Percentiles rank a stretch among this genome's conserved stretches.
phyloP scores from a whole-genome alignment of 2,113 vertebrate genomes.

The Acrocephalus kingi region DNA sequence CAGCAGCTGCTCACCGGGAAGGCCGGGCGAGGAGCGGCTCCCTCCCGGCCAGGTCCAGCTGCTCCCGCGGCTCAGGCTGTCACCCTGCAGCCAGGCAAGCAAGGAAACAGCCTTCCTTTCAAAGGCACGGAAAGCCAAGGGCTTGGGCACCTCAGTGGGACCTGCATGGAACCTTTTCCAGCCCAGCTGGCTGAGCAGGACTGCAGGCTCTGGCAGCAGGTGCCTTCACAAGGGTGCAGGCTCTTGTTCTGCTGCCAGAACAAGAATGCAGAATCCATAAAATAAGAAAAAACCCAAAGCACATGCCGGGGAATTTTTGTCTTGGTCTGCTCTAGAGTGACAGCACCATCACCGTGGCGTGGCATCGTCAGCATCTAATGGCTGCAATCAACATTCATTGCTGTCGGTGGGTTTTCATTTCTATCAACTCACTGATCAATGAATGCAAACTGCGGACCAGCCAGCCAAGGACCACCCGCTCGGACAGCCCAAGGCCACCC shows the following conservation, averaged over 20 bases:
- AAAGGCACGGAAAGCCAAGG: background rate
- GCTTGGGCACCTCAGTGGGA: rapidly evolving
- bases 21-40: background rate
- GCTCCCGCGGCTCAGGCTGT: background rate
- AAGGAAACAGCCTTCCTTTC: rapidly evolving
- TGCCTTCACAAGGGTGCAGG: background rate
- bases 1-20: constrained; percentile 46
- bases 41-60: constrained; percentile 20
- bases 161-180: rapidly evolving
- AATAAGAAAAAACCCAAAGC: background rate
- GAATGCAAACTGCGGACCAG: constrained; percentile 99
- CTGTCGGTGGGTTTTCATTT: constrained; percentile 98
- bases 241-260: too few species aligned
- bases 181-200: background rate
- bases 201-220: background rate
- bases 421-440: constrained; percentile 96
- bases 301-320: background rate
- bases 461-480: background rate
- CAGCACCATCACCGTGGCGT: rapidly evolving
- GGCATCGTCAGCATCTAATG: constrained; percentile 71
- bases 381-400: constrained; percentile 99
- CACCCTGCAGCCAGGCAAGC: background rate
- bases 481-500: rapidly evolving
- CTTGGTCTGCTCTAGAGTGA: background rate
- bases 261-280: background rate